phyloP scores from a whole-genome alignment of 1,140 invertebrate species.

The Macrobrachium nipponense region DNA sequence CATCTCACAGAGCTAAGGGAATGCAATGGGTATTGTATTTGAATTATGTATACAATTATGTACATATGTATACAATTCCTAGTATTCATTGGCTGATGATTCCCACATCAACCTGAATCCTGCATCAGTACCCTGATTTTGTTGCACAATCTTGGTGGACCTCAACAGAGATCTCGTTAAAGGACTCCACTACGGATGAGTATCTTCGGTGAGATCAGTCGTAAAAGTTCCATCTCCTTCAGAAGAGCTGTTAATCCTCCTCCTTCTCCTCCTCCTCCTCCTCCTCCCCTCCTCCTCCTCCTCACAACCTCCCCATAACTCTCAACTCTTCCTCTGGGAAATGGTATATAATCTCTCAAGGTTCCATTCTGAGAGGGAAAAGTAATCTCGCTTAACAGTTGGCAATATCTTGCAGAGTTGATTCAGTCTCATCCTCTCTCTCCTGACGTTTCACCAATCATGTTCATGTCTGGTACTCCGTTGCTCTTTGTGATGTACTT shows the following conservation, averaged over 20 bases:
- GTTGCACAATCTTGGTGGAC: too few relatives aligned
- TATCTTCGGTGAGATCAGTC: background rate
- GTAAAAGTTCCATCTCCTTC: background rate
- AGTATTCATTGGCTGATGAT: too few relatives aligned
- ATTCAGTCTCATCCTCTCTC: background rate
- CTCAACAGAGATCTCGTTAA: background rate
- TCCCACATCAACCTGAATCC: too few relatives aligned
- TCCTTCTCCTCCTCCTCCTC: slow-evolving; percentile 19
- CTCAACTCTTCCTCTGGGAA: background rate
- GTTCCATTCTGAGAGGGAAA: too few relatives aligned
- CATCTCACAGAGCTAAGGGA: too few relatives aligned
- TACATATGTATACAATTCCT: too few relatives aligned
- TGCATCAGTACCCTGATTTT: too few relatives aligned
- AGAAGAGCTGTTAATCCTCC: background rate
- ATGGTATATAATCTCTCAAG: too few relatives aligned
- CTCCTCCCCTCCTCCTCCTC: slow-evolving; percentile 4
- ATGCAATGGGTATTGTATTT: too few relatives aligned
- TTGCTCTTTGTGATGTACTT: slow-evolving; percentile 26
- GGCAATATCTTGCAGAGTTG: background rate
- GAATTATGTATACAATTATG: too few relatives aligned
- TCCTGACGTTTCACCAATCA: background rate
- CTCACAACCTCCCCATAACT: background rate
- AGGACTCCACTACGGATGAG: background rate
- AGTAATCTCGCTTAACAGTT: background rate
- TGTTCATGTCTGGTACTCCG: slow-evolving; percentile 11